A percentile compares a stretch with the other conserved stretches of the same genome.
Conservation (phyloP, 2,888 invertebrate genomes). For the Pristionchus exspectatus region DNA sequence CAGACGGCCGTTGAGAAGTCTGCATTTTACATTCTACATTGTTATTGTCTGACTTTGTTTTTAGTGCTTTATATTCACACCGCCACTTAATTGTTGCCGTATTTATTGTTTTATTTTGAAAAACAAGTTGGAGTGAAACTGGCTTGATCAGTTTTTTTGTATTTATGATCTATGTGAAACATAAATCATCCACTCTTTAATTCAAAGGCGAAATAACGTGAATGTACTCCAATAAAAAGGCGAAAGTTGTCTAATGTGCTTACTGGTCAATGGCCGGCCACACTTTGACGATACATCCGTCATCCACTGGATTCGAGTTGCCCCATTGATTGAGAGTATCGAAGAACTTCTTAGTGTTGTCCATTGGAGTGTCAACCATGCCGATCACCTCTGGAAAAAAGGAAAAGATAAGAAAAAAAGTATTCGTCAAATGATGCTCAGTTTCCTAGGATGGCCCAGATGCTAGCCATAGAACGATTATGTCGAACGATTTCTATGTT, state of each 20-base stretch:
- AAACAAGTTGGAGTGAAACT: not conserved
- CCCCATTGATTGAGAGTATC: constrained; percentile 28
- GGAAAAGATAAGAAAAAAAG: not conserved
- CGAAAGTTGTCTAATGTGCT: not conserved
- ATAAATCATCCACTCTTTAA: not conserved
- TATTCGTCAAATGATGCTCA: too few relatives aligned
- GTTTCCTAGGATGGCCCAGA: too few relatives aligned
- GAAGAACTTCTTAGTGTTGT: constrained; percentile 21
- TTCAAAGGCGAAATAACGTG: too few relatives aligned
- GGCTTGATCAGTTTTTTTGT: not conserved
- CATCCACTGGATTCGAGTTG: constrained; percentile 40
- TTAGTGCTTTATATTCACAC: too few relatives aligned
- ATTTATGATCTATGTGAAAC: not conserved
- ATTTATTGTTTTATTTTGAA: not conserved
- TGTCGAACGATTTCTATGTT: too few relatives aligned
- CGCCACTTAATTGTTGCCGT: too few relatives aligned
- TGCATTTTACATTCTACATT: not conserved
- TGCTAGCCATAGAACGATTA: too few relatives aligned
- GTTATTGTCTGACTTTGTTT: too few relatives aligned
- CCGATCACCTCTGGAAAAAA: constrained; percentile 6
- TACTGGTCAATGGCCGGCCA: constrained; percentile 1
- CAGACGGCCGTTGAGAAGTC: not conserved
- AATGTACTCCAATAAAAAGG: too few relatives aligned
- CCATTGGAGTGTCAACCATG: constrained; percentile 28
- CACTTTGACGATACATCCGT: constrained; percentile 27